These are phyloP conservation scores for Cantharis nigra DNA, from an alignment of 2,888 invertebrate genomes.

Conservation along the genomic window DNA sequence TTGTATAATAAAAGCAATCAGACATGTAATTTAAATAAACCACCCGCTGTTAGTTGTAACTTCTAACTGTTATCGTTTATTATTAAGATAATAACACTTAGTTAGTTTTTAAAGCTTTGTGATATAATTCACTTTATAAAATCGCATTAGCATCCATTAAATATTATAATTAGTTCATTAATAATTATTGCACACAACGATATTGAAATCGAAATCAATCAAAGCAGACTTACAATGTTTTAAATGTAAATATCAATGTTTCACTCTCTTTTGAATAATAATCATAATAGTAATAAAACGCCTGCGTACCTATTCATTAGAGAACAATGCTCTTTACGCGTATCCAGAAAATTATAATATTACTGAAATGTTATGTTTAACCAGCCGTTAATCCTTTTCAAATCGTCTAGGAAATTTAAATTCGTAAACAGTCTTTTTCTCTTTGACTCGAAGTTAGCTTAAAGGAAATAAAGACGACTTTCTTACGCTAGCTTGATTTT, in stretches of 20 bases:
- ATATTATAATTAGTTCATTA: not conserved
- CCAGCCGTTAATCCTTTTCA: conserved; percentile 11
- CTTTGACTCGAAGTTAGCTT: not conserved
- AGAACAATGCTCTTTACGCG: conserved; percentile 14
- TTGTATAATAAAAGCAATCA: conserved; percentile 3
- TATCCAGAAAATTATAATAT: conserved; percentile 4
- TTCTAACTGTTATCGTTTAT: conserved; percentile 5
- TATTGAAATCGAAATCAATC: not conserved
- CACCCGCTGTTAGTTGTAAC: conserved; percentile 3
- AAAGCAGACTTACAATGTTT: not conserved
- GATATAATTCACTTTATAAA: not conserved
- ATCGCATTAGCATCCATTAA: not conserved
- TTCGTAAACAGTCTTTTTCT: conserved; percentile 8
- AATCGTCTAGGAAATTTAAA: conserved; percentile 13
- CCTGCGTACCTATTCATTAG: conserved; percentile 5
- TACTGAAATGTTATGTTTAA: conserved; percentile 11
- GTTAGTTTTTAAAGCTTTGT: not conserved
- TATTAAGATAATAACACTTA: conserved; percentile 4
- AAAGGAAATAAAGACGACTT: conserved; percentile 25
- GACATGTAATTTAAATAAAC: conserved; percentile 3
- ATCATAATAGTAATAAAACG: not conserved
- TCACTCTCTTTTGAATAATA: not conserved
- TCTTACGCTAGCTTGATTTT: conserved; percentile 41
- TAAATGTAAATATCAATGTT: not conserved
- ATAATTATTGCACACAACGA: not conserved